Base-by-base conservation (phyloP, 2,797 vertebrate genomes). In the Poeciliopsis paucimaculata region DNA sequence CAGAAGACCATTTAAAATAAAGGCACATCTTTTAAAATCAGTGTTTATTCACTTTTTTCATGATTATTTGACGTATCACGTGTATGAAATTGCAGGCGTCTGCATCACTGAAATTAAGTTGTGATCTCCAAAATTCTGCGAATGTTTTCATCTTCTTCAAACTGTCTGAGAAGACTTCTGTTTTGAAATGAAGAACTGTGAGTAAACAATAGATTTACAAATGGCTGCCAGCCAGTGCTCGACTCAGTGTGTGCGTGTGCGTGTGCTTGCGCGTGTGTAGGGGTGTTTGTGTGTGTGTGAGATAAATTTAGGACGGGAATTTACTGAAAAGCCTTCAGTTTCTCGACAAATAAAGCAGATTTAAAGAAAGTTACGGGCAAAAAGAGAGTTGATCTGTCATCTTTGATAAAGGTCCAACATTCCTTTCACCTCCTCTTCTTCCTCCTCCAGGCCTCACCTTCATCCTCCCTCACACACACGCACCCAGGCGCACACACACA, bases 201-300 rank as follows among this genome's bases (percentile, higher is more conserved):
- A 81, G 84, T 86, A 93, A 94, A 93, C 91, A 92, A 93, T 89
- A 76, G 90, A 90, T 91, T 89, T 82, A 81, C 86, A 86, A 89
- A 93, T 90, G 91, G 86, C 89, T 90, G 88, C 85, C 84, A 75
- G 88, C 84, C 82, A 86, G 85, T 66, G 75, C 53, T 23, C 70
- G 28, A 43, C 72, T n/a, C 26, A 4, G 47, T 34, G 55, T 41
- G 51, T 23, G 78, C 26, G 31, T 51, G 49, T 34, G 57, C 8
- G 55, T 60, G 45, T 45, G 75, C 53, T 36, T 16, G 41, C 47
- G 46, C 41, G 68, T 68, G 72, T 18, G 43, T 47, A 55, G 73
- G 43, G 43, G 77, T 13, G 13, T 13, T 8, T 41, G 39, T 15
- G 60, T 70, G 72, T 28, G 60, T 45, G 41, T 41, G 75, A 60